These are phyloP conservation scores for Trinorchestia longiramus DNA, from an alignment of 1,140 invertebrate species.

Conservation along the genomic window DNA sequence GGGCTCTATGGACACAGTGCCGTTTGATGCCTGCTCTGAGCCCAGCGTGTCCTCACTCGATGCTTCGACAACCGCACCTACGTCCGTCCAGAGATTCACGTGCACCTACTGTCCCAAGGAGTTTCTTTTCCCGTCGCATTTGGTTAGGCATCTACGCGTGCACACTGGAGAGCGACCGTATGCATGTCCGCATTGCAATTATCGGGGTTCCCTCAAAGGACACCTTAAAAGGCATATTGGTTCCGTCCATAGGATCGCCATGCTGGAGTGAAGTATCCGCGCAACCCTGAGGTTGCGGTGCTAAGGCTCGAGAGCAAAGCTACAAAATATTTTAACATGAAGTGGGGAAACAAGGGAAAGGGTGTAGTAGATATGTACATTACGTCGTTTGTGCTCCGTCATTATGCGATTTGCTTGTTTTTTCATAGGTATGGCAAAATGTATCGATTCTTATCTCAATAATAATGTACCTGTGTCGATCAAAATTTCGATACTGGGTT, in stretches of 20 bases:
- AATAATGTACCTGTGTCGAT: too few relatives aligned
- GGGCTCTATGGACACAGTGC: conserved; percentile 30
- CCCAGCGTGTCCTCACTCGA: background rate
- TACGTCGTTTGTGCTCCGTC: background rate
- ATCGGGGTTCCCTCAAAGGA: conserved; percentile 41
- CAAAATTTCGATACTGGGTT: background rate
- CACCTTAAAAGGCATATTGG: conserved; percentile 45
- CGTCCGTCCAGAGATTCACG: background rate
- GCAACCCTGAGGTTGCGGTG: background rate
- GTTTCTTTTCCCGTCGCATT: conserved; percentile 54
- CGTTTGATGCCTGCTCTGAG: conserved; percentile 15
- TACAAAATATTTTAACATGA: background rate
- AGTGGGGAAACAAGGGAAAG: background rate
- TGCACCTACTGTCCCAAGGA: conserved; percentile 49
- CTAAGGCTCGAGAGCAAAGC: background rate
- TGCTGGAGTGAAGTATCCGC: background rate
- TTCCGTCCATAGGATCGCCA: background rate
- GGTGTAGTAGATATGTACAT: background rate
- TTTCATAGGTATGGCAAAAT: too few relatives aligned
- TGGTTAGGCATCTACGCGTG: conserved; percentile 41
- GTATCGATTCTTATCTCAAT: too few relatives aligned
- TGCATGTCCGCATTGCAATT: conserved; percentile 48
- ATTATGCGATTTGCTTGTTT: background rate
- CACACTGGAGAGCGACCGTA: conserved; percentile 56
- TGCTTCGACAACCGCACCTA: background rate